A percentile compares a stretch with the other conserved stretches of the same genome.
Conservation (phyloP, 2,888 invertebrate species). For the Luffia ferchaultella region DNA sequence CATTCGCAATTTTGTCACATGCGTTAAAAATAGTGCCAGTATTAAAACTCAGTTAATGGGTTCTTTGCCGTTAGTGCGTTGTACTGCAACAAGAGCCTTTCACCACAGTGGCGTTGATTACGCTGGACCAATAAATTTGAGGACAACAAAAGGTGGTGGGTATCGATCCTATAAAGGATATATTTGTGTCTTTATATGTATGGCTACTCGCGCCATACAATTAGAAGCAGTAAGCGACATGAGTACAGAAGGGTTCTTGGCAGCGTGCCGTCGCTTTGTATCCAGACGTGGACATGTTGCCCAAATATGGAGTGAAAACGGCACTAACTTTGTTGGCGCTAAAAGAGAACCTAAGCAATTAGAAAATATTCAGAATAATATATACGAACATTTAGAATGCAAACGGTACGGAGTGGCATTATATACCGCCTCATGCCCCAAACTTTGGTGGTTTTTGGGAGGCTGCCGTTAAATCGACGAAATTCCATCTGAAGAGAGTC, state of each 20-base stretch:
- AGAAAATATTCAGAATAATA: too few species aligned
- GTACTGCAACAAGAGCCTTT: slow-evolving; percentile 4
- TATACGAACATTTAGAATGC: too few species aligned
- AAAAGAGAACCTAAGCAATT: slow-evolving; percentile 8
- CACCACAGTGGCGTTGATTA: slow-evolving; percentile 7
- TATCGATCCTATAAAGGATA: slow-evolving; percentile 8
- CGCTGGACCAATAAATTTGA: slow-evolving; percentile 8
- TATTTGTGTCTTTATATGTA: slow-evolving; percentile 16
- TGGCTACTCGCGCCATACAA: too few species aligned
- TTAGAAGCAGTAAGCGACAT: too few species aligned
- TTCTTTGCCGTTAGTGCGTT: slow-evolving; percentile 2
- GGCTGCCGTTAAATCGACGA: slow-evolving; percentile 16
- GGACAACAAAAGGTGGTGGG: slow-evolving; percentile 8
- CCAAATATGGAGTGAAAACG: slow-evolving; percentile 15
- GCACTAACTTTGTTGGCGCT: slow-evolving; percentile 17
- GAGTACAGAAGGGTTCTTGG: too few species aligned
- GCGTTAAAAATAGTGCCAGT: background rate
- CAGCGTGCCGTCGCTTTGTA: too few species aligned
- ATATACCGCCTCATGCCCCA: slow-evolving; percentile 15
- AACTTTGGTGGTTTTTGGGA: too few species aligned
- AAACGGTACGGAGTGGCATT: slow-evolving; percentile 19
- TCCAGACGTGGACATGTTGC: slow-evolving; percentile 12
- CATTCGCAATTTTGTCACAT: slow-evolving; percentile 3
- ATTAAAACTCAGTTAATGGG: slow-evolving; percentile 5
- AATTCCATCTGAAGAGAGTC: slow-evolving; percentile 14